Base-by-base conservation (phyloP, 2,888 invertebrate genomes). In the Parascotia fuliginaria region DNA sequence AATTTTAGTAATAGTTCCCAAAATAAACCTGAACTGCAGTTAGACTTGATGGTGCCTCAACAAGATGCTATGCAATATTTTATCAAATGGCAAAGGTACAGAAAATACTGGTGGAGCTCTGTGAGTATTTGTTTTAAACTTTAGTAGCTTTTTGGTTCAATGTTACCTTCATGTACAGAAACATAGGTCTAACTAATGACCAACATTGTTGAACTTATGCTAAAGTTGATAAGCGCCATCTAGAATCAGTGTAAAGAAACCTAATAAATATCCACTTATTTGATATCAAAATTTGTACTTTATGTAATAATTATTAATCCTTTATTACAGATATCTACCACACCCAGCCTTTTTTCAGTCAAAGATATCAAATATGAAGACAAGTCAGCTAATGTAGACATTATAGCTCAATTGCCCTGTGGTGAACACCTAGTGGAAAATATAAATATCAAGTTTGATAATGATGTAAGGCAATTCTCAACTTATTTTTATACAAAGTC, bases 31-130 rank as follows among this genome's bases (percentile, higher is more conserved):
- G 50, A 70, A 13, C 70, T 93, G 4, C 74, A 79, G 50, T 85
- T 93, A 43, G 84, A 82, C 54, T 67, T 93, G 44, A 79, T 89
- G 64, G 71, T 93, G 14, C 79, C 90, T n/a, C 82, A 89, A 34
- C 78, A 85, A 39, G 88, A 92, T 55, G 84, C 93, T 0, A 93
- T 93, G 70, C 95, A 95, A 62, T 93, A 94, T 73, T 96, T 96
- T 77, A 94, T 95, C 72, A 94, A 95, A 65, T 95, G 95, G 90
- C 96, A 96, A 75, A 93, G 95, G 55, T 95, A 96, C 70, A 93
- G 96, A 46, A 96, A 96, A 77, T 94, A 95, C 65, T 97, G 97
- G 97, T 97, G 97, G 97, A 95, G 96, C 85, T 96, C 95, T 80
- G 94, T 95, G 64, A 89, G 90, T 85, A 58, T 45, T 24, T 19